Percentiles rank a stretch among this genome's conserved stretches.
Evolutionary conservation across 1,140 invertebrate genomes (phyloP).

Genomic region (Schlechtendalia chinensis): DNA sequence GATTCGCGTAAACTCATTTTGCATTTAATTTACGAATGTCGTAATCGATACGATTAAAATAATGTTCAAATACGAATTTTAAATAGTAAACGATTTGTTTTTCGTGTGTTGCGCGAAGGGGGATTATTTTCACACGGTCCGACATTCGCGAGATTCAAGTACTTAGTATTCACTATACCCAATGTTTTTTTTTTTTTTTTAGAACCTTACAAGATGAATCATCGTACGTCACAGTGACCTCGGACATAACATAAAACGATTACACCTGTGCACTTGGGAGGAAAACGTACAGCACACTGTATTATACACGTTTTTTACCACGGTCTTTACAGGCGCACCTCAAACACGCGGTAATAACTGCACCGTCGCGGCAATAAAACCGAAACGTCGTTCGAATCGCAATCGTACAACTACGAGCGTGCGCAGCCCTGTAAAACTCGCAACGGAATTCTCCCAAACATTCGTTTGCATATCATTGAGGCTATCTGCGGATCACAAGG

Average conservation of each 20-base stretch:
- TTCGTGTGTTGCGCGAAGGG: neutral
- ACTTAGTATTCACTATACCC: too few species aligned
- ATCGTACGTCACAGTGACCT: neutral
- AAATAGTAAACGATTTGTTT: neutral
- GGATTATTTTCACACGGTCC: neutral
- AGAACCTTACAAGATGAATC: slow-evolving; percentile 11
- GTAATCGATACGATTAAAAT: neutral
- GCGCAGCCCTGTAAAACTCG: neutral
- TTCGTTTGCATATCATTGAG: neutral
- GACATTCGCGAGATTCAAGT: neutral
- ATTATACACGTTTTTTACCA: neutral
- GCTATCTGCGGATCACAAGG: neutral
- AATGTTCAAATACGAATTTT: neutral
- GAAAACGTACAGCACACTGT: neutral
- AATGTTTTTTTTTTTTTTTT: neutral
- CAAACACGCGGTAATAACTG: neutral
- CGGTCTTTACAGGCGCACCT: neutral
- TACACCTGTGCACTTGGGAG: neutral
- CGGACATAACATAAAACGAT: neutral
- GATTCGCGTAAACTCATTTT: slow-evolving; percentile 2
- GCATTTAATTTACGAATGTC: neutral
- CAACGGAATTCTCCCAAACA: neutral
- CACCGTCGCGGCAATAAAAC: neutral
- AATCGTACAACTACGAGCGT: neutral
- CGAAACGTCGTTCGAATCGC: neutral